Evolutionary conservation across 2,888 invertebrate genomes (phyloP).

Genomic region (Nowickia ferox): DNA sequence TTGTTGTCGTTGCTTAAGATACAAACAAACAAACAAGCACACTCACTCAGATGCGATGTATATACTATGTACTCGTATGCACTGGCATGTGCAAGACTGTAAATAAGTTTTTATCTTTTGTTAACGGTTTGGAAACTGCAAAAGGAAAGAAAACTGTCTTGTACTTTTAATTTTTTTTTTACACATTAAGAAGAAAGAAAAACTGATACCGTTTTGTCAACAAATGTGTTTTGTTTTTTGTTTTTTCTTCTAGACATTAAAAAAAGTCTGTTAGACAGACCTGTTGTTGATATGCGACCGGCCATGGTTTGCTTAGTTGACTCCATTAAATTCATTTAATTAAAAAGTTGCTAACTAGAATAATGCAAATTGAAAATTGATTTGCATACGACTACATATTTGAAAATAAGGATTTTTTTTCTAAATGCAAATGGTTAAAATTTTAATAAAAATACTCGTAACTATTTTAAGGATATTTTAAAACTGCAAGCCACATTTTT

Average conservation of each 20-base stretch:
- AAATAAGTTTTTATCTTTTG: slow-evolving; percentile 55
- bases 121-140: slow-evolving; percentile 27
- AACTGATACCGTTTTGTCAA: slow-evolving; percentile 71
- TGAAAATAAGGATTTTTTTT: too few relatives aligned
- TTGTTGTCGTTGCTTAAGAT: slow-evolving; percentile 51
- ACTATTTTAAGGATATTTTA: too few relatives aligned
- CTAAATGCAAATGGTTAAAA: too few relatives aligned
- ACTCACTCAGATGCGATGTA: slow-evolving; percentile 10
- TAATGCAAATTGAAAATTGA: slow-evolving; percentile 32
- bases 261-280: background rate
- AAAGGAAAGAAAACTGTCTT: slow-evolving; percentile 29
- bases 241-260: slow-evolving; percentile 22
- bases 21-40: slow-evolving; percentile 35
- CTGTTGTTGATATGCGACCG: slow-evolving; percentile 4
- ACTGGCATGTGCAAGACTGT: slow-evolving; percentile 8
- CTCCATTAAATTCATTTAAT: slow-evolving; percentile 51
- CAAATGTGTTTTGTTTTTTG: slow-evolving; percentile 5
- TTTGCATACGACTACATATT: background rate
- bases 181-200: slow-evolving; percentile 39
- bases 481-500: too few relatives aligned
- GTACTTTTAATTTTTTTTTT: slow-evolving; percentile 10
- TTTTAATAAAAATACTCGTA: too few relatives aligned
- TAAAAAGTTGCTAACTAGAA: slow-evolving; percentile 34
- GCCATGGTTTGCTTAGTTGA: slow-evolving; percentile 6
- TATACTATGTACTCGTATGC: too few relatives aligned